Base-by-base conservation (phyloP, 1,140 invertebrate species). In the Drosophila burlai region DNA sequence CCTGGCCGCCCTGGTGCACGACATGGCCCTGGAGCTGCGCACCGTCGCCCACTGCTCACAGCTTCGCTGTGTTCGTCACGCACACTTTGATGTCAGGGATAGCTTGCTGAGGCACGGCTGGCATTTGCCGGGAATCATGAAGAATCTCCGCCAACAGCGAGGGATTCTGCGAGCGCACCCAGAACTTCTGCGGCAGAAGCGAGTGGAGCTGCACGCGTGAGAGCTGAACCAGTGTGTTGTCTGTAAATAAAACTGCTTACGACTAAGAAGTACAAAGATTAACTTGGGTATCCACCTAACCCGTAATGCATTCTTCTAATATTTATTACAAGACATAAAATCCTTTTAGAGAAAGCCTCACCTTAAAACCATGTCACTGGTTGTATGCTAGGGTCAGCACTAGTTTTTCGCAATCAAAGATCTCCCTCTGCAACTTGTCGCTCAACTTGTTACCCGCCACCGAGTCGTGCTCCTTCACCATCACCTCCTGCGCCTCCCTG, bases 81-180 rank as follows among this genome's bases (percentile, higher is more conserved):
- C 97, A 21, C 94, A 96, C 82, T 99, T 99, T 92, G 95, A 94
- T n/a, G 55, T 97, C 7, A 94, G 97, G 0, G 93, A 96, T 82
- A 95, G 97, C 13, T 92, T 99, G 8, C 93, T 99, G 2, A 93
- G 95, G 34, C 97, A 98, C 93, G 95, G 98, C 77, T 99, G 98
- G 97, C 95, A 93, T 60, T 78, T 98, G 29, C 89, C 96, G 62
- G 89, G 96, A 81, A 95, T 99, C 54, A 65, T 98, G 4, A 92
- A 95, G 4, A 98, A 97, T 91, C 95, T 99, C 73, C 80, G 93
- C 16, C 61, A 78, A 3, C 95, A 95, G 80, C 76, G 92, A 10
- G 78, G 94, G 47, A 85, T 96, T 31, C 57, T 96, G 10, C 79
- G 93, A 24, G 80, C 94, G 42, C 94, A 95, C 93, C 89, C 93